Base-by-base conservation (phyloP, 2,888 invertebrate genomes). In the Mystacides longicornis region DNA sequence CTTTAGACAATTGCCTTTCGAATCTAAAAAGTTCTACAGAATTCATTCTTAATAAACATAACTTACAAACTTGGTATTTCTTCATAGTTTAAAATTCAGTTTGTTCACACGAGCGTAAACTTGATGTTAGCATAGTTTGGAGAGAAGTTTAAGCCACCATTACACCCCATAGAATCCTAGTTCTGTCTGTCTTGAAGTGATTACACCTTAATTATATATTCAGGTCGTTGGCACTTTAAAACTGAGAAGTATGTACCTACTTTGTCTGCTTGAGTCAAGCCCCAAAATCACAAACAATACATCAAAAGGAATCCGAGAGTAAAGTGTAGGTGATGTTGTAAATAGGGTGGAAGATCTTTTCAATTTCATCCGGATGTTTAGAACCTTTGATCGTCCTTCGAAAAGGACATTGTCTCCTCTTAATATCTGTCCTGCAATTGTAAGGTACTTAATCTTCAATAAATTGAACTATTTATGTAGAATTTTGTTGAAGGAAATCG, bases 251-350 rank as follows among this genome's bases (percentile, higher is more conserved):
- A 27, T 27, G 11, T 27, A 27, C 27, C 27, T 27, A 27, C 27
- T 27, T 27, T 11, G 11, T 7, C 5, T 7, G 5, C 7, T 27
- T 51, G 49, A 46, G 49, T 19, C 19, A 53, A 47, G 56, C 48
- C 52, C 49, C 56, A 45, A 57, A 55, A 57, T 50, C 52, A 54
- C 52, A 58, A 56, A 57, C 53, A 58, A 56, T 52, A 42, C 49
- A 53, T 55, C 56, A 60, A 60, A 58, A 56, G 27, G 52, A 42
- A 23, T 52, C 22, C 53, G 52, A 60, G 37, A 37, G 16, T 37
- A 14, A 37, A 37, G 7, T 37, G 27, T 7, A 27, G 37, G 16
- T n/a, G 37, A 16, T 37, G 37, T 37, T 37, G 14, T 7, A 4
- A 3, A 7, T 3, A 3, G 14, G 37, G 37, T 52, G 56, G 54